phyloP scores from a whole-genome alignment of 2,888 invertebrate species.

The Conus canariensis region DNA sequence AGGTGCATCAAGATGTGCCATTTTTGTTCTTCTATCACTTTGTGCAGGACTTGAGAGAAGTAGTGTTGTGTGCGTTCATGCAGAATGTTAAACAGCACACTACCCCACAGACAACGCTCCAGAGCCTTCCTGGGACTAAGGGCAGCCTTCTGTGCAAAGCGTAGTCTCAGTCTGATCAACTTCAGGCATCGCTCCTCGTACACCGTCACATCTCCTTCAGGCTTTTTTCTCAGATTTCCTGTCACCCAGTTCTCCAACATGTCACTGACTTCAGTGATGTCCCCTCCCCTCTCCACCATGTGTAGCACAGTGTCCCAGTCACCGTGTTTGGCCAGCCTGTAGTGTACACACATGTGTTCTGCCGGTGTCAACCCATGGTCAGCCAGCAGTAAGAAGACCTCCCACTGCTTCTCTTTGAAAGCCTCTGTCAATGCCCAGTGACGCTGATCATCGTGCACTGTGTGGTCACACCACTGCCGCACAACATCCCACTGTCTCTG shows the following conservation, averaged over 20 bases:
- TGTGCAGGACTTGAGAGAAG: conserved; percentile 10
- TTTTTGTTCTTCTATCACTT: neutral
- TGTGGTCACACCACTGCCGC: conserved; percentile 28
- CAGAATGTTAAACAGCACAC: conserved; percentile 16
- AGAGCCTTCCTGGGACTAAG: neutral
- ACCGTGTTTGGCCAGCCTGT: conserved; percentile 4
- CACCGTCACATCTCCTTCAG: neutral
- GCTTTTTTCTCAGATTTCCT: neutral
- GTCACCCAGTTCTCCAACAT: conserved; percentile 1
- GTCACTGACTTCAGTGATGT: conserved; percentile 10
- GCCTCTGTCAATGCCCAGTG: conserved; percentile 27
- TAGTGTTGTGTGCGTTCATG: neutral
- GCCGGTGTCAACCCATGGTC: conserved; percentile 6
- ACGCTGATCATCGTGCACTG: conserved; percentile 20
- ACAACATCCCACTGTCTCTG: conserved; percentile 28
- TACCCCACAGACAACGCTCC: neutral
- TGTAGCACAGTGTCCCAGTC: conserved; percentile 26
- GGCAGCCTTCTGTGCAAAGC: neutral
- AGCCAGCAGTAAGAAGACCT: conserved; percentile 6
- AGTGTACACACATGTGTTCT: neutral
- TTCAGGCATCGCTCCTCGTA: neutral
- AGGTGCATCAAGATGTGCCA: conserved; percentile 18
- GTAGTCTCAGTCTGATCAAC: conserved; percentile 5
- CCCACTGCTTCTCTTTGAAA: conserved; percentile 14
- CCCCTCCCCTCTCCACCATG: conserved; percentile 3